These are phyloP conservation scores for Eupithecia pulchellata DNA, from an alignment of 2,888 invertebrate genomes.

Conservation along the genomic window DNA sequence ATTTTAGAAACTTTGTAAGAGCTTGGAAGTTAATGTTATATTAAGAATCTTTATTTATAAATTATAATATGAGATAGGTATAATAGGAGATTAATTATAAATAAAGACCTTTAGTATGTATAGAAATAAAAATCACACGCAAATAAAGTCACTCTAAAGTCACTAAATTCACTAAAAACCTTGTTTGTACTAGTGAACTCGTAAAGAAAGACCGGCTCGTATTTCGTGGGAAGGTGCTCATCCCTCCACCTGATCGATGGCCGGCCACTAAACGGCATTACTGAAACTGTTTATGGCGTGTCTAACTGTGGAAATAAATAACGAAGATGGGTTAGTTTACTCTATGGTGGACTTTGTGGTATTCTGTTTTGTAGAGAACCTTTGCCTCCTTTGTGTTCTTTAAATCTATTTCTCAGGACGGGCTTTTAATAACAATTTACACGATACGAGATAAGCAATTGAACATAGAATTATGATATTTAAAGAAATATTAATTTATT, in stretches of 20 bases:
- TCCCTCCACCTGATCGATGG: constrained; percentile 76
- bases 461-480: too few relatives aligned
- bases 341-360: background rate
- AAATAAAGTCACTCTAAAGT: background rate
- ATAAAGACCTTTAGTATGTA: background rate
- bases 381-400: too few relatives aligned
- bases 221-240: constrained; percentile 74
- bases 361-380: background rate
- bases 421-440: too few relatives aligned
- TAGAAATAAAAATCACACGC: background rate
- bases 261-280: constrained; percentile 54
- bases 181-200: constrained; percentile 37
- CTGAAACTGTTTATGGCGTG: constrained; percentile 50
- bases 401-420: too few relatives aligned
- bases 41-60: too few relatives aligned
- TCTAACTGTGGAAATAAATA: constrained; percentile 41
- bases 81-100: too few relatives aligned
- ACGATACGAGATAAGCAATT: too few relatives aligned
- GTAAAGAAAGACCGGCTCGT: constrained; percentile 69
- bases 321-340: constrained; percentile 24
- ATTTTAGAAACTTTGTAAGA: too few relatives aligned
- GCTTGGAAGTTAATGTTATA: too few relatives aligned
- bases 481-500: too few relatives aligned
- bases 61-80: too few relatives aligned
- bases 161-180: constrained; percentile 20